Evolutionary conservation across 2,888 invertebrate genomes (phyloP).

Genomic region (Caenorhabditis sulstoni): DNA sequence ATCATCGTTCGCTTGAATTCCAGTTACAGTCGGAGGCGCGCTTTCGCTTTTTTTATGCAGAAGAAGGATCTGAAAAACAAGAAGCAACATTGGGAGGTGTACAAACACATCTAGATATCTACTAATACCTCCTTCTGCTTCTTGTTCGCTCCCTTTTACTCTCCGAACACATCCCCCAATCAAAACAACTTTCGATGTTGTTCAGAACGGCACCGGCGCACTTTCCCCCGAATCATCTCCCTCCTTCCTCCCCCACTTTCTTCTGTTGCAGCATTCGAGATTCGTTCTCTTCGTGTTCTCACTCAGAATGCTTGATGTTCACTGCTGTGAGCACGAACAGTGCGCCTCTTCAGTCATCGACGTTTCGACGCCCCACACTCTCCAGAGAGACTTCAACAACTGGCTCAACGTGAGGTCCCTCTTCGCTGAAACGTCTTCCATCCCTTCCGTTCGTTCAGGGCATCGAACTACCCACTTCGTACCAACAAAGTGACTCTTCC

Average conservation of each 20-base stretch:
- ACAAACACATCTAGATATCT: constrained; percentile 58
- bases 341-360: constrained; percentile 74
- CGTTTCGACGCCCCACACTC: constrained; percentile 72
- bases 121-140: constrained; percentile 32
- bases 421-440: too few species aligned
- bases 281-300: background rate
- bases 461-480: constrained; percentile 31
- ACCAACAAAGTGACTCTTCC: constrained; percentile 43
- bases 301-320: constrained; percentile 45
- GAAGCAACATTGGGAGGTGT: constrained; percentile 56
- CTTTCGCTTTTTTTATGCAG: constrained; percentile 55
- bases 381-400: constrained; percentile 76
- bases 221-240: constrained; percentile 22
- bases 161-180: constrained; percentile 35
- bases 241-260: too few species aligned
- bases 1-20: constrained; percentile 36
- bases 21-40: constrained; percentile 37
- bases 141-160: constrained; percentile 42
- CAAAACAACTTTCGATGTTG: constrained; percentile 61
- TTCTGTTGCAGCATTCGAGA: background rate
- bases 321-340: constrained; percentile 52
- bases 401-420: constrained; percentile 75
- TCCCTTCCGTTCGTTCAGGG: constrained; percentile 25
- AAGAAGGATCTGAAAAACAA: constrained; percentile 47
- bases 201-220: constrained; percentile 28